These are phyloP conservation scores for Uromys caudimaculatus DNA, from an alignment of 2,797 vertebrate genomes.

Conservation along the genomic window DNA sequence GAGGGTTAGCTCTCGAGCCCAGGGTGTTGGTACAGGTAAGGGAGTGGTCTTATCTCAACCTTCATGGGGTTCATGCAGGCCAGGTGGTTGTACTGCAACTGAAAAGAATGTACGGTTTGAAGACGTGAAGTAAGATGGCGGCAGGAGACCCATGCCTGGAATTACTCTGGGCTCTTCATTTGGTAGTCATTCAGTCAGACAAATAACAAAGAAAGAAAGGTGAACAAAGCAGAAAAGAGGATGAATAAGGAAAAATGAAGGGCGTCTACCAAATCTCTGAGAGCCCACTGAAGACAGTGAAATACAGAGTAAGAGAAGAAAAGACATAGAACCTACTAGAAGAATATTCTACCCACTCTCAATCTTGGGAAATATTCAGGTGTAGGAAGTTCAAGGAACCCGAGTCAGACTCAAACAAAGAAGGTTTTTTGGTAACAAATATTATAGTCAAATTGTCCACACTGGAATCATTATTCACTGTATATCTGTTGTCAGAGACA, in stretches of 20 bases:
- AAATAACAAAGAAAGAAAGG: not conserved
- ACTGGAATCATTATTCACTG: not conserved
- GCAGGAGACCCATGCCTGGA: not conserved
- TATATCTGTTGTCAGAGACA: no score
- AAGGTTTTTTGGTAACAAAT: not conserved
- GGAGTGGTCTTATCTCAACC: no score
- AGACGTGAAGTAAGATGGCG: no score
- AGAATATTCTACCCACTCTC: not conserved
- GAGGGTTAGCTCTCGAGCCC: no score
- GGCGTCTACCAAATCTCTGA: not conserved
- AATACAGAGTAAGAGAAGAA: not conserved
- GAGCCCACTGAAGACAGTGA: not conserved
- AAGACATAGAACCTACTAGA: not conserved
- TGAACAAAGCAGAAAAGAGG: not conserved
- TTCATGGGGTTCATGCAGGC: no score
- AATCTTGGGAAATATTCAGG: not conserved
- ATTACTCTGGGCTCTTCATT: not conserved
- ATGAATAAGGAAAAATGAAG: not conserved
- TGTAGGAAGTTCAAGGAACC: not conserved
- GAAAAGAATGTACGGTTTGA: no score
- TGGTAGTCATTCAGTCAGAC: not conserved
- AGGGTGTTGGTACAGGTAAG: no score
- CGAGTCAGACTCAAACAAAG: not conserved
- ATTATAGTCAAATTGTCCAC: not conserved
- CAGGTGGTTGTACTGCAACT: no score